A percentile compares a stretch with the other conserved stretches of the same genome.
Conservation (phyloP, 2,113 vertebrate species). For the Glaucidium brasilianum region DNA sequence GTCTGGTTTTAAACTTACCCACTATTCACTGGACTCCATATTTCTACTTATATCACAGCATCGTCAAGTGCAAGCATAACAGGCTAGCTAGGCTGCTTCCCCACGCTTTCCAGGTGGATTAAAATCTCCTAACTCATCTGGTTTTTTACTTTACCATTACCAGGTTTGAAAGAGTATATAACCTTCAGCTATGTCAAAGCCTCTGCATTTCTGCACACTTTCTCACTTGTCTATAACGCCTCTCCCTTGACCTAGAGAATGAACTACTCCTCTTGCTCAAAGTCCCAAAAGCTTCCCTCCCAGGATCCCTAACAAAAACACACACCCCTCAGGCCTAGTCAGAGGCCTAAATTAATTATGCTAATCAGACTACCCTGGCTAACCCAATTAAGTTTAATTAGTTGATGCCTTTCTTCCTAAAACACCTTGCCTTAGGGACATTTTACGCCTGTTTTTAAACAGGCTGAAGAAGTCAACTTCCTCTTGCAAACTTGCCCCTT, state of each 20-base stretch:
- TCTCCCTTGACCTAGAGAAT: conserved; percentile 14
- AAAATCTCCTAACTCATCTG: not conserved
- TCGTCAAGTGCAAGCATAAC: not conserved
- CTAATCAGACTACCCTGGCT: conserved; percentile 53
- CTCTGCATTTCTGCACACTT: not conserved
- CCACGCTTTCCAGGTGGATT: not conserved
- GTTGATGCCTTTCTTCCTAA: conserved; percentile 47
- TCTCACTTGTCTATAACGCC: not conserved
- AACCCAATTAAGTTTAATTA: conserved; percentile 73
- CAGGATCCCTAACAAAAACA: conserved; percentile 25
- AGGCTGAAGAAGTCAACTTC: conserved; percentile 33
- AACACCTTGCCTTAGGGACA: conserved; percentile 53
- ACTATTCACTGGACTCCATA: not conserved
- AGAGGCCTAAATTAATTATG: conserved; percentile 72
- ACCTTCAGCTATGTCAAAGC: not conserved
- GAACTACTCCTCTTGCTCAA: not conserved
- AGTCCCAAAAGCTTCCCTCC: conserved; percentile 5
- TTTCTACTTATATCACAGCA: not conserved
- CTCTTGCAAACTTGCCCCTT: conserved; percentile 35
- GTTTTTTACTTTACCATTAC: not conserved
- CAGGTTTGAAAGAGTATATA: not conserved
- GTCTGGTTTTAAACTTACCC: not conserved
- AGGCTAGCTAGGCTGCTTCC: not conserved
- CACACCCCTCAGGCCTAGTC: conserved; percentile 46
- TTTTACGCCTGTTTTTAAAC: conserved; percentile 52